A percentile compares a stretch with the other conserved stretches of the same genome.
Evolutionary conservation across 2,113 vertebrate genomes (phyloP).

Genomic region (Sitta europaea): DNA sequence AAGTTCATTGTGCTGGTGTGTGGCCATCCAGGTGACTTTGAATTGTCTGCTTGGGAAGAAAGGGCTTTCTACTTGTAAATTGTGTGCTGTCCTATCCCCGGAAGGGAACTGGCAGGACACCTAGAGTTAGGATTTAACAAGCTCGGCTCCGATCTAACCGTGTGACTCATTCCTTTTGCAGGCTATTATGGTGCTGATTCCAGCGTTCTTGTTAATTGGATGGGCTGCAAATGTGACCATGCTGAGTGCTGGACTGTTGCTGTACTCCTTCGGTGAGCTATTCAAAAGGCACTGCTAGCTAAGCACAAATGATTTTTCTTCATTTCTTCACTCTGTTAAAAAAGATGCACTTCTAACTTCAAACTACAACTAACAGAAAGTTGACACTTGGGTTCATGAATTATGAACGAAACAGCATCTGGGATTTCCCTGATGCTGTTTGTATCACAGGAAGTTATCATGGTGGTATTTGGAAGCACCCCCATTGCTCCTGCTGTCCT

Average conservation of each 20-base stretch:
- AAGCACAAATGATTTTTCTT: neutral
- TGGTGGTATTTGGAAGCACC: neutral
- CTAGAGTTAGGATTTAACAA: neutral
- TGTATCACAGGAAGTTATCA: neutral
- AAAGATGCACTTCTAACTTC: neutral
- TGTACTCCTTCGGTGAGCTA: slow-evolving; percentile 91
- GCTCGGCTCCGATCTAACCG: neutral
- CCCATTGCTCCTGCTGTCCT: neutral
- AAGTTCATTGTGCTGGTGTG: neutral
- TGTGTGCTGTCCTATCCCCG: neutral
- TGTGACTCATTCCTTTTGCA: slow-evolving; percentile 36
- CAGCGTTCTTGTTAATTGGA: slow-evolving; percentile 89
- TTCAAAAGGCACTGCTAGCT: neutral
- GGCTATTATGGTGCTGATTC: slow-evolving; percentile 86
- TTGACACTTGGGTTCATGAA: neutral
- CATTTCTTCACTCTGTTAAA: neutral
- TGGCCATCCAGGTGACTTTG: neutral
- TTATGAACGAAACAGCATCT: neutral
- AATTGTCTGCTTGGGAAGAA: neutral
- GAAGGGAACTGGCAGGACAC: neutral
- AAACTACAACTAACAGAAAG: neutral
- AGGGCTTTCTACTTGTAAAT: neutral
- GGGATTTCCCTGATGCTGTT: neutral
- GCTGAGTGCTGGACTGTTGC: slow-evolving; percentile 82
- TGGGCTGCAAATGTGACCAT: slow-evolving; percentile 76